Conservation (phyloP, 2,113 vertebrate species). For the Otis tarda region DNA sequence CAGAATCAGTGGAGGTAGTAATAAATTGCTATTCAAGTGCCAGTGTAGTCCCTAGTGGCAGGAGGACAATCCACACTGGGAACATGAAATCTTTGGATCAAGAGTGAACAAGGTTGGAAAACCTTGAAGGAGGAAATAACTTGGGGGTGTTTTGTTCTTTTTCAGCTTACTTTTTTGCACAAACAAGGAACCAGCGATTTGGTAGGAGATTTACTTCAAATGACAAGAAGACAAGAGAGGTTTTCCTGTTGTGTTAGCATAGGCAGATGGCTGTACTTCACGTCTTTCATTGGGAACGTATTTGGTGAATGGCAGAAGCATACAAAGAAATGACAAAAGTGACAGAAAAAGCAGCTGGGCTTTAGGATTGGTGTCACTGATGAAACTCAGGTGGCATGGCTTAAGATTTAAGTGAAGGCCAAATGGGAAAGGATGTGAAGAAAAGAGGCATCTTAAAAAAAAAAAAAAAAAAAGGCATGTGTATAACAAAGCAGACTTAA, state of each 20-base stretch:
- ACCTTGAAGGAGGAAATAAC: background rate
- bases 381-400: background rate
- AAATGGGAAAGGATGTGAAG: background rate
- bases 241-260: conserved; percentile 2
- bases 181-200: background rate
- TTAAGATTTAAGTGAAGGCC: background rate
- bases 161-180: background rate
- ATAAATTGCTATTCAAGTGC: background rate
- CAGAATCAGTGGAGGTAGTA: background rate
- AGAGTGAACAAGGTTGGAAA: background rate
- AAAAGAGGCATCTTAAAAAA: background rate
- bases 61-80: background rate
- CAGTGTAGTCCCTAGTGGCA: background rate
- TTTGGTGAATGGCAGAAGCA: conserved; percentile 4
- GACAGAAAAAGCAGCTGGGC: conserved; percentile 42
- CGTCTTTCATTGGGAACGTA: conserved; percentile 18
- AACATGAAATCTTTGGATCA: background rate
- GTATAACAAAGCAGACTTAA: background rate
- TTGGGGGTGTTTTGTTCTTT: background rate
- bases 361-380: background rate
- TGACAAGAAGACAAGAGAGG: background rate
- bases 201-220: background rate
- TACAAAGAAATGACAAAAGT: background rate
- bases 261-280: conserved; percentile 10
- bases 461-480: background rate